Percentiles rank a stretch among this genome's conserved stretches.
These are phyloP conservation scores for Scaptomyza flava DNA, from an alignment of 2,888 invertebrate genomes.

Conservation along the genomic window DNA sequence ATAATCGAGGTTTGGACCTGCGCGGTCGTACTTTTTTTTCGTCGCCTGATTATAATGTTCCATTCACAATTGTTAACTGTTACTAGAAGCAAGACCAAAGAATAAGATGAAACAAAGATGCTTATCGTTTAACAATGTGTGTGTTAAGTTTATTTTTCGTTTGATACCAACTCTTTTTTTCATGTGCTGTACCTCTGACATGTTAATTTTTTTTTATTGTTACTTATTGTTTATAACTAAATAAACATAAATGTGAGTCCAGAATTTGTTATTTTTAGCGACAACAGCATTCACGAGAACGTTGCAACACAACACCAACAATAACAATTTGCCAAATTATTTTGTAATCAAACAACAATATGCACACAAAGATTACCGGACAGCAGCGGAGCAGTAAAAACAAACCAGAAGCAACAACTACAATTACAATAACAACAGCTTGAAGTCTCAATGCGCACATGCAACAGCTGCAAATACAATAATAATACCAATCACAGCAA, in stretches of 20 bases:
- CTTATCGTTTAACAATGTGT: conserved; percentile 3
- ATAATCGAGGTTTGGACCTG: conserved; percentile 62
- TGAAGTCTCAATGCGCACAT: conserved; percentile 19
- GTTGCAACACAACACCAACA: conserved; percentile 7
- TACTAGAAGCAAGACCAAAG: conserved; percentile 6
- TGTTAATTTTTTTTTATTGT: background rate
- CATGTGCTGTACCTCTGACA: conserved; percentile 4
- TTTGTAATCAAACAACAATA: conserved; percentile 30
- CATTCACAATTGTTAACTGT: conserved; percentile 19
- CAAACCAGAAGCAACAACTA: conserved; percentile 15
- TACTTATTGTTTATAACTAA: conserved; percentile 1
- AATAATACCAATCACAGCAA: conserved; percentile 1
- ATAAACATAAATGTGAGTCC: conserved; percentile 3
- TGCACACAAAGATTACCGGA: conserved; percentile 13
- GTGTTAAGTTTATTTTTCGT: conserved; percentile 5
- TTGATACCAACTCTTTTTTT: conserved; percentile 10
- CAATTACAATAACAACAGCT: conserved; percentile 8
- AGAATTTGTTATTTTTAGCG: conserved; percentile 3
- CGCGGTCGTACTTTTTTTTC: conserved; percentile 50
- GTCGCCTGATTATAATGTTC: conserved; percentile 11
- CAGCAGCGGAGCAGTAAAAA: conserved; percentile 12
- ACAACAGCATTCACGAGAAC: background rate
- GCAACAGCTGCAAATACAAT: conserved; percentile 46
- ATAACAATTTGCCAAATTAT: conserved; percentile 49
- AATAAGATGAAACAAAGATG: conserved; percentile 11